These are phyloP conservation scores for Neelides folsomi DNA, from an alignment of 2,888 invertebrate genomes.

Conservation along the genomic window DNA sequence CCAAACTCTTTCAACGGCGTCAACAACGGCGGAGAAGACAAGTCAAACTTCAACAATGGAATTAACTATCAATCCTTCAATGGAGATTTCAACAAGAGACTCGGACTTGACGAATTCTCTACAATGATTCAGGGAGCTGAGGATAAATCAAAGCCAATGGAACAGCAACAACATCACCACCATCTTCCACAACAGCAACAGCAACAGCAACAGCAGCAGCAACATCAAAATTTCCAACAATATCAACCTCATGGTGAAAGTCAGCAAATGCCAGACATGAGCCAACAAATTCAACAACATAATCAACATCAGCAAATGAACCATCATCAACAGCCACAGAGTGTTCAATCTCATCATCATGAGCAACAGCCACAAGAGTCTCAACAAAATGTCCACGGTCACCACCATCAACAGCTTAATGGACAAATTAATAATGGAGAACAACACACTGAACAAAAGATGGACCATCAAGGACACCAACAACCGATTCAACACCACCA, in stretches of 20 bases:
- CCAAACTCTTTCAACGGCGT: background rate
- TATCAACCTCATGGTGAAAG: slow-evolving; percentile 19
- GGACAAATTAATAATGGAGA: no score
- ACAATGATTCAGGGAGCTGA: no score
- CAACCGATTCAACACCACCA: background rate
- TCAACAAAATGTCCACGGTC: slow-evolving; percentile 34
- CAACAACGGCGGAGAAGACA: slow-evolving; percentile 3
- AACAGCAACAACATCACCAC: slow-evolving; percentile 11
- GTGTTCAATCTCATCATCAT: slow-evolving; percentile 34
- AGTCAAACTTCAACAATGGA: no score
- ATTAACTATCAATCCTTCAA: no score
- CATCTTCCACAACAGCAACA: slow-evolving; percentile 34
- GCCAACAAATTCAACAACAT: slow-evolving; percentile 18
- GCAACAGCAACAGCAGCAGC: slow-evolving; percentile 39
- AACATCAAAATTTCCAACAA: slow-evolving; percentile 19
- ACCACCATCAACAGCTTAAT: no score
- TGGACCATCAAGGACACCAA: background rate
- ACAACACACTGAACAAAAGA: no score
- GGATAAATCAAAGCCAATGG: no score
- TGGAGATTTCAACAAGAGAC: no score
- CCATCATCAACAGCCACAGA: slow-evolving; percentile 13
- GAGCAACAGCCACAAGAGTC: slow-evolving; percentile 36
- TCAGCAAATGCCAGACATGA: slow-evolving; percentile 18
- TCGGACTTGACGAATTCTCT: no score
- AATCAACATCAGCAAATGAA: slow-evolving; percentile 33